Base-by-base conservation (phyloP, 2,888 invertebrate genomes). In the Leptinotarsa rubiginosa region DNA sequence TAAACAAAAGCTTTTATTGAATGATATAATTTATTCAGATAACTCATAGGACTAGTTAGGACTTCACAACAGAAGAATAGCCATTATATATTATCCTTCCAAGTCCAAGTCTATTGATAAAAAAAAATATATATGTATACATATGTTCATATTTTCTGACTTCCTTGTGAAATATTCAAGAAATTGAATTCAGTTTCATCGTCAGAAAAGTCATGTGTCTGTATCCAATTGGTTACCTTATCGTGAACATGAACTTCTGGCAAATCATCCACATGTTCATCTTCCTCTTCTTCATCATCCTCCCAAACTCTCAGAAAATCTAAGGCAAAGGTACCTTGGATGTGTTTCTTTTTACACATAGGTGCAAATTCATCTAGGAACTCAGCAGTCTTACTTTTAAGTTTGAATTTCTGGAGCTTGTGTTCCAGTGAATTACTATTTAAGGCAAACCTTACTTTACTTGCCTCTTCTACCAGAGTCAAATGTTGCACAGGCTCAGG, bases 141-240 rank as follows among this genome's bases (percentile, higher is more conserved):
- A 22, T 49, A 49, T 54, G 7, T 54, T 54, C 54, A 54, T 18
- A 4, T 18, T 56, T 20, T 56, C 18, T 18, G 7, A 20, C 54
- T 56, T 16, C 20, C 18, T 18, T 20, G 54, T 18, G 54, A 22
- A 18, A 56, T 56, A 18, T 56, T 56, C 56, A 56, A 20, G 7
- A 56, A 10, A 56, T 3, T 22, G 56, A 56, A 16, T n/a, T 22
- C 18, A 56, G n/a, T 12, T 20, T 72, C 72, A 64, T 73, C 71
- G 54, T 78, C 75, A 54, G 75, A 67, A 77, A 80, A 80, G 72
- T 77, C 72, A 65, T 76, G 73, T 12, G 66, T 73, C 49, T 83
- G 75, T 59, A 84, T 83, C 83, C 84, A 84, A 74, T 67, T 73
- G 22, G 75, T 79, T 49, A 83, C 84, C 80, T 83, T 83, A 64